phyloP scores from a whole-genome alignment of 2,113 vertebrate species.

The Myrmecophaga tridactyla region DNA sequence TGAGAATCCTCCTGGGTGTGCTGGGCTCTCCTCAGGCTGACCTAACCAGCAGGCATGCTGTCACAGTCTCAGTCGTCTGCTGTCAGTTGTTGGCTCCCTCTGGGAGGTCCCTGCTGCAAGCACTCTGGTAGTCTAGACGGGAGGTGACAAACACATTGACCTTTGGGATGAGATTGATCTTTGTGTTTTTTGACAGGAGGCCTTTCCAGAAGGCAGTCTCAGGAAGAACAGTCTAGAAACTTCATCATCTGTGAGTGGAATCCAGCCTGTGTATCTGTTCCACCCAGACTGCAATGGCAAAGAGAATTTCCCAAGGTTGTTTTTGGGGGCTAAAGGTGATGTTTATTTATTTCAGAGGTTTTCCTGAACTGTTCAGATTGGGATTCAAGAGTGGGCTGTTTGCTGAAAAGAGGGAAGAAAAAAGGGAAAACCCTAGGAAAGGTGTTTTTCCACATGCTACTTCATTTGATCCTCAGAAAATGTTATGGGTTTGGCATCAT shows the following conservation, averaged over 20 bases:
- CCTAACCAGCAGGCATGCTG: slow-evolving; percentile 58
- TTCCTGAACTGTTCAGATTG: slow-evolving; percentile 32
- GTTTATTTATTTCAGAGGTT: slow-evolving; percentile 20
- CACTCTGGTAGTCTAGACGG: slow-evolving; percentile 71
- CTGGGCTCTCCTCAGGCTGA: slow-evolving; percentile 45
- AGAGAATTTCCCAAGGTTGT: slow-evolving; percentile 1
- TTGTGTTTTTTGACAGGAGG: slow-evolving; percentile 51
- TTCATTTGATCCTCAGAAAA: background rate
- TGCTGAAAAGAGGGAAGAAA: background rate
- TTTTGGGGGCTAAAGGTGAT: background rate
- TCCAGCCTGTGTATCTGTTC: slow-evolving; percentile 32
- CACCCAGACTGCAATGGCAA: slow-evolving; percentile 49
- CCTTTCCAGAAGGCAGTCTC: slow-evolving; percentile 59
- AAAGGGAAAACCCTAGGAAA: background rate
- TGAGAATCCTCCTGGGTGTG: slow-evolving; percentile 47
- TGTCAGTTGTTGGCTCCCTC: slow-evolving; percentile 59
- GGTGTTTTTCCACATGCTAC: background rate
- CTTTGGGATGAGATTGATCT: slow-evolving; percentile 68
- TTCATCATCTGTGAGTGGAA: slow-evolving; percentile 49
- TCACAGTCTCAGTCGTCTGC: slow-evolving; percentile 67
- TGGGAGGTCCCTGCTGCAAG: slow-evolving; percentile 60
- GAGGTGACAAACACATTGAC: slow-evolving; percentile 74
- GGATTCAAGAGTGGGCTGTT: background rate
- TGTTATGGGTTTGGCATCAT: background rate
- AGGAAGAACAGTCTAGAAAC: slow-evolving; percentile 31